Conservation (phyloP, 1,140 invertebrate species). For the Drosophila ambigua region DNA sequence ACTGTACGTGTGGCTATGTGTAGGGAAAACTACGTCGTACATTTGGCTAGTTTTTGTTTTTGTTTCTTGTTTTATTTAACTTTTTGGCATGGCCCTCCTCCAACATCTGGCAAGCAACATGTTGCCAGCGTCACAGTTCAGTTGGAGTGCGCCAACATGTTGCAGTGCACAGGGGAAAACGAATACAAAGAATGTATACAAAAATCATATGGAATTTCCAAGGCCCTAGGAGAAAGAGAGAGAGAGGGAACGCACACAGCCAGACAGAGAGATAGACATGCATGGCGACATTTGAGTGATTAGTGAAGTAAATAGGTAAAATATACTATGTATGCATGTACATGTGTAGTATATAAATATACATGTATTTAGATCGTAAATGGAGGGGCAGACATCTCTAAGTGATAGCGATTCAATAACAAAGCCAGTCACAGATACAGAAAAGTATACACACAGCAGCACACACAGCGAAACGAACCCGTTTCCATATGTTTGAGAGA, state of each 20-base stretch:
- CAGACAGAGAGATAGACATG: conserved; percentile 28
- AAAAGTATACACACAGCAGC: conserved; percentile 40
- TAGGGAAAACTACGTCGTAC: conserved; percentile 74
- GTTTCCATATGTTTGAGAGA: conserved; percentile 74
- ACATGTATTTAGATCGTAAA: neutral
- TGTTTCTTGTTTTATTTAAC: conserved; percentile 1
- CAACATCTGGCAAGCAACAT: conserved; percentile 22
- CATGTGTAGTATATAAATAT: neutral
- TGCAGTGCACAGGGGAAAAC: conserved; percentile 45
- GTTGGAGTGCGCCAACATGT: conserved; percentile 29
- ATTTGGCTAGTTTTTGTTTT: conserved; percentile 69
- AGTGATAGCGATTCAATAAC: conserved; percentile 70
- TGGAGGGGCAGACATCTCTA: too few species aligned
- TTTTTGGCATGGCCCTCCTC: too few species aligned
- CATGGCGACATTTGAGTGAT: conserved; percentile 18
- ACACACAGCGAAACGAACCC: conserved; percentile 49
- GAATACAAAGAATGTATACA: conserved; percentile 53
- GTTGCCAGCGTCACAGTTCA: conserved; percentile 27
- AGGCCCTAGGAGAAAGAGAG: conserved; percentile 3
- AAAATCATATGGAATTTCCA: conserved; percentile 72
- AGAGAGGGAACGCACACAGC: too few species aligned
- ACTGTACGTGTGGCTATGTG: conserved; percentile 41
- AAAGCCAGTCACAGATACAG: conserved; percentile 61
- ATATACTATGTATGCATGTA: conserved; percentile 2
- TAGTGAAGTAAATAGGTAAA: conserved; percentile 48